A percentile compares a stretch with the other conserved stretches of the same genome.
These are phyloP conservation scores for Panopea generosa DNA, from an alignment of 2,888 invertebrate species.

Conservation along the genomic window DNA sequence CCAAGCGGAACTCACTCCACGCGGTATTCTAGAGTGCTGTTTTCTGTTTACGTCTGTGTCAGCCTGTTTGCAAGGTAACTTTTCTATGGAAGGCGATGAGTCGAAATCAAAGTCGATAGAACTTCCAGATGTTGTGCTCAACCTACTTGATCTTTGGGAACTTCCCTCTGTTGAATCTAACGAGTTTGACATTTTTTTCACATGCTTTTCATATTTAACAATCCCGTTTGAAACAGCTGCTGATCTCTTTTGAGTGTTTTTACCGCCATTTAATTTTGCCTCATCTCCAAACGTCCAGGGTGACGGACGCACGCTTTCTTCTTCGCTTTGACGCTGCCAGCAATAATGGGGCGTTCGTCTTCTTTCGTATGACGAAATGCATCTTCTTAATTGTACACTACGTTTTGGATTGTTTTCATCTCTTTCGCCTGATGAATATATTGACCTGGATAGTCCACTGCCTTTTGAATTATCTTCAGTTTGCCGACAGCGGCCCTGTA, in stretches of 20 bases:
- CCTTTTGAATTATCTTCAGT: too few species aligned
- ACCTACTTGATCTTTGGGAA: neutral
- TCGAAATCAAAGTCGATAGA: conserved; percentile 34
- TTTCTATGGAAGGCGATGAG: neutral
- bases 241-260: neutral
- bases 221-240: too few species aligned
- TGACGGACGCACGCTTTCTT: neutral
- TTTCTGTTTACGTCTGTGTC: too few species aligned
- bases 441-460: too few species aligned
- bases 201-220: too few species aligned
- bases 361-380: conserved; percentile 43
- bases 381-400: conserved; percentile 28
- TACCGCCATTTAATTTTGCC: neutral
- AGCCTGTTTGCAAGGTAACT: too few species aligned
- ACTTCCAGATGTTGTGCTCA: conserved; percentile 6
- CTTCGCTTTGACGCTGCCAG: neutral
- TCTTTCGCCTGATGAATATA: neutral
- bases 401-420: neutral
- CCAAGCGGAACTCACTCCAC: too few species aligned
- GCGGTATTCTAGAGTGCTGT: too few species aligned
- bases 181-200: too few species aligned
- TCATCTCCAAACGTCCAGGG: conserved; percentile 25
- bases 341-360: conserved; percentile 48
- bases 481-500: too few species aligned
- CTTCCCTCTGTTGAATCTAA: neutral